Evolutionary conservation across 37 sponge, comb jelly and placozoan genomes (phyloP), one percentile per base, ranked within the genome.

Genomic region (Mnemiopsis leidyi): DNA sequence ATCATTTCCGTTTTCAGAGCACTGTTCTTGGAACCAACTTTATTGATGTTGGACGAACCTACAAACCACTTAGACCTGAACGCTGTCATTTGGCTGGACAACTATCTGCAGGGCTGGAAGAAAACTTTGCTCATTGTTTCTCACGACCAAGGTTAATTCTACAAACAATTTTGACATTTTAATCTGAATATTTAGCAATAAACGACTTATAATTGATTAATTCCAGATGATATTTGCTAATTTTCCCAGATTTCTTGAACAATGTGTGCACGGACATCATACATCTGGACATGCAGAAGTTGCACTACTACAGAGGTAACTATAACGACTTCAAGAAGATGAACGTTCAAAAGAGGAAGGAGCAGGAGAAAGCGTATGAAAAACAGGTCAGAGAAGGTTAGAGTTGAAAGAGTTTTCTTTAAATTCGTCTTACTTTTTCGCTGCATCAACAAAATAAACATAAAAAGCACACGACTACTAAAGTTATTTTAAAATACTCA

Each of bases 81-180:
- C 93, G 99, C 99, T 69, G 99, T 99, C 90, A 99, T 99, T 69
- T 99, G 99, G 99, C 93, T 99, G 68, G 96, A 99, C 94, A 97
- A 97, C 93, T 99, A 99, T 69, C 95, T 99, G 21, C 97, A 96
- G 94, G 77, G 83, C 21, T 99, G 99, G 99, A 99, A 99, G 96
- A 99, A 99, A 94, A 99, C 99, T 0, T 95, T 99, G 0, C 93
- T 99, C 16, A 93, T 99, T 0, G 99, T 99, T 13, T 99, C 99
- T 30, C 99, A 99, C 92, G 97, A 99, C 95, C 99, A 99, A 76
- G 90, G 90, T 79, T 26, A 73, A 25, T 73, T n/a, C n/a, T n/a
- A n/a, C n/a, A n/a, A n/a, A n/a, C n/a, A n/a, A n/a, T n/a, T n/a
- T n/a, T n/a, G n/a, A n/a, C n/a, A n/a, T n/a, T n/a, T n/a, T n/a